Evolutionary conservation across 2,888 invertebrate species (phyloP), one percentile per base, ranked within the genome.

Genomic region (Sinotaia quadrata): DNA sequence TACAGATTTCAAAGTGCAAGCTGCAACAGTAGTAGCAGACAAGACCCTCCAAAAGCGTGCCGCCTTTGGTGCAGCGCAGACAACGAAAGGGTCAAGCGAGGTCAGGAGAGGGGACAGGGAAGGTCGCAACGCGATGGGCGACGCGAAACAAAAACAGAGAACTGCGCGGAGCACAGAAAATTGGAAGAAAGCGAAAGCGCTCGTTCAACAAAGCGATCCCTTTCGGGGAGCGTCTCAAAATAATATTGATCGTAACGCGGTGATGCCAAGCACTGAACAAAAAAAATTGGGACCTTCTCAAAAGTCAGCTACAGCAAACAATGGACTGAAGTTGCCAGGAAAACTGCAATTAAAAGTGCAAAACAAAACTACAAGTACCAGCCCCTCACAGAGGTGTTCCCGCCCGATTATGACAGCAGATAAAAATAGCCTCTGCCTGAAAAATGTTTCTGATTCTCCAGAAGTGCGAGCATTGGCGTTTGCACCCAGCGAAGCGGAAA

Each of bases 221-320:
- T 7, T 21, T 27, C 15, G 29, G 58, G 58, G 58, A 24, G 8
- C 58, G 37, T 58, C 58, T 58, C 58, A 58, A 37, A 58, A 58
- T 33, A 60, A 47, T 33, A 5, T 18, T 10, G 27, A 18, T 24
- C 37, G 10, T n/a, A 4, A 33, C n/a, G 27, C 56, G 47, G 2
- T 12, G 27, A 44, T 24, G n/a, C 3, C 49, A 47, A 21, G 21
- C 49, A 8, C 47, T 18, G 47, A 31, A 24, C 21, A 33, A 15
- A 44, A 31, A 34, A 61, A 51, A 34, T 24, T 15, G n/a, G 51
- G n/a, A 4, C 31, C n/a, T 31, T 31, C 61, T n/a, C n/a, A 18
- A 31, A 41, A 24, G n/a, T 29, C 37, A 12, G 37, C 18, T n/a
- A 18, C n/a, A 24, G 49, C 49, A 7, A 49, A 49, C 5, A 49